Percentiles rank a stretch among this genome's conserved stretches.
These are phyloP conservation scores for Astropecten irregularis DNA, from an alignment of 53 echinoderm and acorn worm species.

Conservation along the genomic window DNA sequence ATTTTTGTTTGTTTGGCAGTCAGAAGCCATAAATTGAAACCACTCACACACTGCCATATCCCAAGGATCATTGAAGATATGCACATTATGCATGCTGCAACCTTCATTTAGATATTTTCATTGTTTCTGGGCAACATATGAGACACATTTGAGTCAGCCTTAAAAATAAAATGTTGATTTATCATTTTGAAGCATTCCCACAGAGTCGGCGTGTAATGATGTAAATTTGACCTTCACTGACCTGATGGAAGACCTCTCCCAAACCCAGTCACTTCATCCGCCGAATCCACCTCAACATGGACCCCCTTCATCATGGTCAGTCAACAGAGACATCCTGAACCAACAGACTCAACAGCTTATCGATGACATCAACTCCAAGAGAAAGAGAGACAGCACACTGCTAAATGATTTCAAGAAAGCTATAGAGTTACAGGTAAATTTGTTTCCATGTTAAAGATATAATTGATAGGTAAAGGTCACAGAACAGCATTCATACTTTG, in stretches of 20 bases:
- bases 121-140: too few species aligned
- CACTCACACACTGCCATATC: too few species aligned
- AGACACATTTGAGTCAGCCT: too few species aligned
- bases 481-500: too few species aligned
- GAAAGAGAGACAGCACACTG: slow-evolving; percentile 83
- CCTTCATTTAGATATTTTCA: too few species aligned
- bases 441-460: not conserved
- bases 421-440: slow-evolving; percentile 74
- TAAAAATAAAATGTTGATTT: too few species aligned
- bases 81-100: too few species aligned
- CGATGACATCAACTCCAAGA: slow-evolving; percentile 89
- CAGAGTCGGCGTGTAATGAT: slow-evolving; percentile 31
- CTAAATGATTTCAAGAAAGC: slow-evolving; percentile 88
- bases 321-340: slow-evolving; percentile 74
- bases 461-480: too few species aligned
- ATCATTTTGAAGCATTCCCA: slow-evolving; percentile 4
- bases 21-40: too few species aligned
- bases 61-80: too few species aligned
- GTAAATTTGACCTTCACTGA: not conserved
- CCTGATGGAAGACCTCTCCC: not conserved
- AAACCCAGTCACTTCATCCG: not conserved
- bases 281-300: not conserved
- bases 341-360: slow-evolving; percentile 84
- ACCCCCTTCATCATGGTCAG: not conserved
- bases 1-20: too few species aligned